These are phyloP conservation scores for Dinoponera quadriceps DNA, from an alignment of 1,140 invertebrate species.

Conservation along the genomic window DNA sequence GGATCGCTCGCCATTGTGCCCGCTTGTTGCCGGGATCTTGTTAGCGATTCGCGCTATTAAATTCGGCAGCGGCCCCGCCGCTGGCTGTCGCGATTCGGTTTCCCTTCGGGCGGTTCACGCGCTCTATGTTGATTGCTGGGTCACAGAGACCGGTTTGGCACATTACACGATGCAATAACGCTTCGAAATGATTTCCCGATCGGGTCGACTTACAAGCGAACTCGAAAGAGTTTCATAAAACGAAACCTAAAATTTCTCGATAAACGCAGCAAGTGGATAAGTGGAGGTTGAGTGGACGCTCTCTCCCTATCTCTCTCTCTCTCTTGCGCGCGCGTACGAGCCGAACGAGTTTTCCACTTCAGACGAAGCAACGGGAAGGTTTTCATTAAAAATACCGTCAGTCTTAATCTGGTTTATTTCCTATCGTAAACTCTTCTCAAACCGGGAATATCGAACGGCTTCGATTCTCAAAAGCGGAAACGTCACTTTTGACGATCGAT, in stretches of 20 bases:
- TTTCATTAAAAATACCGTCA: conserved; percentile 61
- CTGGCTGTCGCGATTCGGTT: not conserved
- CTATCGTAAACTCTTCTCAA: conserved; percentile 23
- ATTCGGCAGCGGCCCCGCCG: not conserved
- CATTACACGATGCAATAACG: too few species aligned
- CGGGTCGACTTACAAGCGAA: conserved; percentile 4
- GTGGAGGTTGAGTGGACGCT: conserved; percentile 18
- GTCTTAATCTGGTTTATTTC: conserved; percentile 63
- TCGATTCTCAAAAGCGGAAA: conserved; percentile 6
- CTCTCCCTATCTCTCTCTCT: not conserved
- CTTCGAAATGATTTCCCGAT: conserved; percentile 65
- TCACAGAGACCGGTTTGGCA: not conserved
- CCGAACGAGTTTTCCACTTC: conserved; percentile 29
- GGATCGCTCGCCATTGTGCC: not conserved
- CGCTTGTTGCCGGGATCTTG: not conserved
- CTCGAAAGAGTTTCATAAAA: conserved; percentile 60
- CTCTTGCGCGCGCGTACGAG: not conserved
- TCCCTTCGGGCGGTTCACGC: too few species aligned
- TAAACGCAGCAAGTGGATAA: conserved; percentile 36
- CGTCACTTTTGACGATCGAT: conserved; percentile 18
- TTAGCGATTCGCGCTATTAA: conserved; percentile 6
- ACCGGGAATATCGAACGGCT: conserved; percentile 4
- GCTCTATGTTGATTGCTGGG: conserved; percentile 43
- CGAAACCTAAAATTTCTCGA: conserved; percentile 57
- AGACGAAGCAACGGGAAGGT: conserved; percentile 42